phyloP scores from a whole-genome alignment of 1,140 invertebrate genomes.

The Frieseomelitta varia region DNA sequence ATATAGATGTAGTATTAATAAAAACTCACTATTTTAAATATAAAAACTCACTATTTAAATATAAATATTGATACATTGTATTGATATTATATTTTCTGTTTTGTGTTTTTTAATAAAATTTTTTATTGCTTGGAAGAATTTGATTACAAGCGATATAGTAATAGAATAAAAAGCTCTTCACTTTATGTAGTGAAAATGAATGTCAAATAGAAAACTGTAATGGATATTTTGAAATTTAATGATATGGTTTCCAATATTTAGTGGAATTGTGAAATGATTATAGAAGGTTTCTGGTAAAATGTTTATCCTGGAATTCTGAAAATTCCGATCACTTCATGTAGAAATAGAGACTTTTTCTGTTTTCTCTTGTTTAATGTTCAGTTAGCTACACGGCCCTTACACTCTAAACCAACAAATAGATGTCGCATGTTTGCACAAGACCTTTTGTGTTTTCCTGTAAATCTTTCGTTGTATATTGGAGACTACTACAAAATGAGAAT shows the following conservation, averaged over 20 bases:
- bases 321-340: constrained; percentile 32
- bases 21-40: background rate
- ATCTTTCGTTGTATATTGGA: constrained; percentile 14
- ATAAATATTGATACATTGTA: background rate
- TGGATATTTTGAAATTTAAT: background rate
- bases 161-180: background rate
- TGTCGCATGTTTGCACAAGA: constrained; percentile 71
- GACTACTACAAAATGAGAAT: constrained; percentile 10
- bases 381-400: constrained; percentile 65
- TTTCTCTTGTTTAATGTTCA: constrained; percentile 60
- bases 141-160: background rate
- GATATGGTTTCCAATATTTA: background rate
- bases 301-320: background rate
- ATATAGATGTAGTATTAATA: background rate
- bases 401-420: constrained; percentile 61
- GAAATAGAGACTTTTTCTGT: constrained; percentile 39
- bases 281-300: background rate
- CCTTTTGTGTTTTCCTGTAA: constrained; percentile 58
- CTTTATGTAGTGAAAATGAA: background rate
- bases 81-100: background rate
- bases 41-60: background rate
- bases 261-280: background rate
- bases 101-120: background rate
- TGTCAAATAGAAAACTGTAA: background rate
- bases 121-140: background rate